phyloP scores from a whole-genome alignment of 1,140 invertebrate species.

The Micrasema minimum region DNA sequence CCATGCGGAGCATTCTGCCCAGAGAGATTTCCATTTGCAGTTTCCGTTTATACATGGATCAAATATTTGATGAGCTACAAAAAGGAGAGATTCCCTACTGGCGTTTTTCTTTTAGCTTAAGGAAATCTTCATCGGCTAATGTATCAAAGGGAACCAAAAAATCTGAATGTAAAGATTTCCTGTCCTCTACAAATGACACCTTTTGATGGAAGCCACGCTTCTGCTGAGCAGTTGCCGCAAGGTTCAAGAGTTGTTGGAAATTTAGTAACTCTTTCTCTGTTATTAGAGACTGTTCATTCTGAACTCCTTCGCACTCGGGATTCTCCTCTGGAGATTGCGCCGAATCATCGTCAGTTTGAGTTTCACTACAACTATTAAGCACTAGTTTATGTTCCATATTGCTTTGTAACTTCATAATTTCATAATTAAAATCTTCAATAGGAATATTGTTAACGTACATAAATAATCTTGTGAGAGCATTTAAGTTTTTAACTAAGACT shows the following conservation, averaged over 20 bases:
- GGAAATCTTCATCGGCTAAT: slow-evolving; percentile 56
- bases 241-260: slow-evolving; percentile 59
- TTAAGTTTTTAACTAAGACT: slow-evolving; percentile 54
- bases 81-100: slow-evolving; percentile 59
- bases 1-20: slow-evolving; percentile 65
- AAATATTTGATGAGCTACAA: slow-evolving; percentile 71
- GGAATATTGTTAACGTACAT: slow-evolving; percentile 43
- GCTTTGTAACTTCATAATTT: neutral
- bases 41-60: slow-evolving; percentile 70
- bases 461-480: slow-evolving; percentile 41
- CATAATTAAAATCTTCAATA: slow-evolving; percentile 9
- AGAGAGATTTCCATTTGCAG: slow-evolving; percentile 59
- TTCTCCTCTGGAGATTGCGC: neutral
- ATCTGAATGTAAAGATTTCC: slow-evolving; percentile 54
- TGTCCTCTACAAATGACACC: slow-evolving; percentile 57
- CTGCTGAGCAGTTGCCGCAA: slow-evolving; percentile 55
- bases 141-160: slow-evolving; percentile 71
- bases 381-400: neutral
- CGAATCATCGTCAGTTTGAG: slow-evolving; percentile 7
- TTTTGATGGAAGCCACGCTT: slow-evolving; percentile 52
- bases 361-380: slow-evolving; percentile 8
- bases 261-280: slow-evolving; percentile 58
- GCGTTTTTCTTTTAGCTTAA: slow-evolving; percentile 61
- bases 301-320: neutral
- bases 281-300: slow-evolving; percentile 37